Base-by-base conservation (phyloP, 1,140 invertebrate species). In the Philotrypesis tridentata region DNA sequence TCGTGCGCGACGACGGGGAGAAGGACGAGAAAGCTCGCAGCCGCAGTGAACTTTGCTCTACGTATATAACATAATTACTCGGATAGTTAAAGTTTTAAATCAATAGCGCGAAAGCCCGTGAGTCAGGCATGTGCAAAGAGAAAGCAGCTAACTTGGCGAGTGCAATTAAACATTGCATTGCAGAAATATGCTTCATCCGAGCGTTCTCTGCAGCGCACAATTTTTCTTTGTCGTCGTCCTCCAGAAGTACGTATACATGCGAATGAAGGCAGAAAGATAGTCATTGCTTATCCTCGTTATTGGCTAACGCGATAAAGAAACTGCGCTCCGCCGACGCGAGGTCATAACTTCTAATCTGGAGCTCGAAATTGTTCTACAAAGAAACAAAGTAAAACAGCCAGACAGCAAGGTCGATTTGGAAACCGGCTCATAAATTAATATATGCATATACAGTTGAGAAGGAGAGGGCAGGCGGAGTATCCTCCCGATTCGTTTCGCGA, bases 401-500 rank as follows among this genome's bases (percentile, higher is more conserved):
- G n/a, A 7, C 21, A 21, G 48, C 48, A 21, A 4, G 6, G 48
- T 14, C 48, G 17, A 55, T 6, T 55, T 17, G 17, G 48, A 55
- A 55, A 55, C 48, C 48, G n/a, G 21, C 48, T 55, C 48, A 17
- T 55, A 55, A 55, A 55, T 55, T 55, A 55, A 55, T 55, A 55
- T 55, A 21, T 55, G 48, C 48, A 55, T 55, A n/a, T 17, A 55
- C 7, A 14, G 21, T 17, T 5, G 2, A 55, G 48, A 55, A 17
- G n/a, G 17, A 55, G 48, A 21, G 48, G 2, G 17, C 14, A 17
- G n/a, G 48, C 7, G 40, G 12, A 11, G 40, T 55, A 55, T 55
- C n/a, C 48, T 55, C 14, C 37, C 72, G 43, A 72, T 78, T 61
- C 29, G 73, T 72, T 72, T 72, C 70, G n/a, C 21, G 37, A 55